Base-by-base conservation (phyloP, 2,113 vertebrate species). In the Pangasianodon hypophthalmus region DNA sequence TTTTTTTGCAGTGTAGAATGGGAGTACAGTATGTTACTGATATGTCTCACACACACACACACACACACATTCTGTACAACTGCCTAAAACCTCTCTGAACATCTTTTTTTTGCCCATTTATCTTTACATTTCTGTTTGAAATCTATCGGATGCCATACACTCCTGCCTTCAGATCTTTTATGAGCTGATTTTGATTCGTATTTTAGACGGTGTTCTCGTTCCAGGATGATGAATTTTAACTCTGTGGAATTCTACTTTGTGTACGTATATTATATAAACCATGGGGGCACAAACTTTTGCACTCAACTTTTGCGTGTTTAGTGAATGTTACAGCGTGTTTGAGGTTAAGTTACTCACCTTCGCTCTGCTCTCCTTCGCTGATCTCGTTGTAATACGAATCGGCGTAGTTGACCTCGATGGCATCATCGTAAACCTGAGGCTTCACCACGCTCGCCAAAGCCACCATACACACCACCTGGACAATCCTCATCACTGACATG, bases 361-460 rank as follows among this genome's bases (percentile, higher is more conserved):
- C 93, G 46, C 46, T 84, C 1, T 91, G 85, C 0, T 94, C 93
- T 37, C 44, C 90, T 0, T 92, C 96, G 5, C 93, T 89, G 86
- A 96, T 97, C 6, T 96, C 96, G 84, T 97, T 97, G 90, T 96
- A 96, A 88, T 96, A 97, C 84, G 94, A 88, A 0, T 97, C 96
- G 67, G 92, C 90, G 1, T 94, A 97, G 90, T 96, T 94, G 90
- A 97, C 93, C 26, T 97, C 93, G 1, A 95, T 87, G 5, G 91
- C 88, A 14, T 95, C 94, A 0, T 97, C 97, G 5, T 97, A 97
- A 0, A 94, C 92, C 0, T 94, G 91, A 50, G 94, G 92, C 89
- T 95, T 85, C 92, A 93, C 92, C 8, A 85, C 92, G 13, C 92
- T 91, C 73, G 83, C 91, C 0, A 93, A 91, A 62, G 91, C 92